phyloP scores from a whole-genome alignment of 1,140 invertebrate genomes.

The Neotoxoptera formosana region DNA sequence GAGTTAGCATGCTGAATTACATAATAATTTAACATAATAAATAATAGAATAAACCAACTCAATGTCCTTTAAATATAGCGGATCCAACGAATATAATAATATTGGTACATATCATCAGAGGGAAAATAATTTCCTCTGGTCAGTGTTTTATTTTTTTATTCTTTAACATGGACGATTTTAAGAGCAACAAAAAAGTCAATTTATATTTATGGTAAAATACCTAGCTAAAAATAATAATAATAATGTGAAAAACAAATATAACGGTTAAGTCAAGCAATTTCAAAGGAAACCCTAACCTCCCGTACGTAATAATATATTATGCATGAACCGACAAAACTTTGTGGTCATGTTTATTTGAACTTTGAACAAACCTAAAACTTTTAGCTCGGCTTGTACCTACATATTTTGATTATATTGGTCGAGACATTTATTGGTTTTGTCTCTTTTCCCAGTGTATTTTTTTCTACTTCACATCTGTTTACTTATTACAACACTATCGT shows the following conservation, averaged over 20 bases:
- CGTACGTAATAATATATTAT: slow-evolving; percentile 19
- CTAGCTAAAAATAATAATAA: background rate
- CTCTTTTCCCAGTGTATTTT: background rate
- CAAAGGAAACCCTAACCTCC: background rate
- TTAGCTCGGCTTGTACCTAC: background rate
- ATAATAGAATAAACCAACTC: background rate
- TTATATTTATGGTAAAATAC: background rate
- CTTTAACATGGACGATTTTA: background rate
- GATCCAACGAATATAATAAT: background rate
- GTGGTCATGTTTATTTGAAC: slow-evolving; percentile 33
- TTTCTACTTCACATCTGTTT: background rate
- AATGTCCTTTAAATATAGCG: background rate
- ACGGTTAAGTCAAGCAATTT: background rate
- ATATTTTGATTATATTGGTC: background rate
- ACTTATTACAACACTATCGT: background rate
- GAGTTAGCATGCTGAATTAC: background rate
- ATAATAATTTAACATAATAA: background rate
- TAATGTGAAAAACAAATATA: background rate
- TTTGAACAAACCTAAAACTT: background rate
- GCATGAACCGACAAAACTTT: background rate
- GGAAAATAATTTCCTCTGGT: background rate
- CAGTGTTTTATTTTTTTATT: background rate
- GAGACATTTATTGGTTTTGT: background rate
- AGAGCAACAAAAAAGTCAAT: background rate
- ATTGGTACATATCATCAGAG: background rate